Base-by-base conservation (phyloP, 2,113 vertebrate genomes). In the Barnardius zonarius region DNA sequence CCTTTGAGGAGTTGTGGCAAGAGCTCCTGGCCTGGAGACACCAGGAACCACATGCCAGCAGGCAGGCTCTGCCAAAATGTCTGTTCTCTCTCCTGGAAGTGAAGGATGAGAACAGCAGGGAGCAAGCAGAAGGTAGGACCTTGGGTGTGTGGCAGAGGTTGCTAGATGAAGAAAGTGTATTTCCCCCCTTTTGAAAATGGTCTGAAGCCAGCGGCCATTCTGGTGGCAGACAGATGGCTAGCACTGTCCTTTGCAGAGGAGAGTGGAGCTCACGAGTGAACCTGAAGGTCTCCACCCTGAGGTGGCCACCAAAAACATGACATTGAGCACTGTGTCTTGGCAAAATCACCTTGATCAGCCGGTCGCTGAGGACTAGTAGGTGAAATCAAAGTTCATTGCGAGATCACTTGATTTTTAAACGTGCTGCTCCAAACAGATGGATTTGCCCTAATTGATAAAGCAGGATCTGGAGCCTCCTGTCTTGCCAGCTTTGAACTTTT, bases 401-500 rank as follows among this genome's bases (percentile, higher is more conserved):
- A 88, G 90, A 84, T 93, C 57, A 86, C 46, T 83, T 74, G 62
- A 41, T 88, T 93, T 96, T 89, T 93, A 83, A 93, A 89, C 62
- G 54, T 67, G 49, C 86, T 94, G 74, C 77, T 93, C 69, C 37
- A 63, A 92, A 86, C 49, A 89, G 91, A 86, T 54, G 55, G 76
- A 78, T 79, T 90, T 92, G 72, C 80, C 86, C 80, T 92, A 80
- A 85, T 64, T 92, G 62, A 79, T 86, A 62, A 94, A 95, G 68
- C 74, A 87, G 81, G 25, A 57, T 73, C 63, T 93, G 93, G 43
- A 92, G 46, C 23, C 70, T 94, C 5, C 33, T 80, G 52, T 73
- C 57, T 93, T 86, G 69, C 74, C 83, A 96, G 37, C 48, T 94
- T 78, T 93, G 83, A 94, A 82, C 78, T 95, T 95, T 91, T 67